Base-by-base conservation (phyloP, 2,797 vertebrate genomes). In the Myotis findleyi region DNA sequence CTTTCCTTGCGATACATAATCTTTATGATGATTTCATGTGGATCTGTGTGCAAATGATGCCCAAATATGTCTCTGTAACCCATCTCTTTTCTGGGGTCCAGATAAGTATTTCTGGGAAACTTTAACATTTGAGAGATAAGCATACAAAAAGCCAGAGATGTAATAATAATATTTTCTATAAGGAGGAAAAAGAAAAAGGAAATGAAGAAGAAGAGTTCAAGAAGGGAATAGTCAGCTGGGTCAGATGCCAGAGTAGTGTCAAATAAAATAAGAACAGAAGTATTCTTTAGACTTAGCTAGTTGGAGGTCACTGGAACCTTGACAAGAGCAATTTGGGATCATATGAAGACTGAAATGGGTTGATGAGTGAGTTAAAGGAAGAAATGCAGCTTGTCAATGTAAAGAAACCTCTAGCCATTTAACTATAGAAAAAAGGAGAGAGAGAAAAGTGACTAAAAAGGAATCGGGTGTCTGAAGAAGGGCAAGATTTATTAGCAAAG, bases 221-320 rank as follows among this genome's bases (percentile, higher is more conserved):
- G 18, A 33, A 75, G 18, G n/a, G 5, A 88, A 5, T 13, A 72
- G 27, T 36, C 62, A 62, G 30, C 41, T 57, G 18, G 30, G 82
- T 66, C 38, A 79, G 81, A 77, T 68, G 30, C 36, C 3, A 30
- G 14, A 25, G 41, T 62, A 38, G 7, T 72, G 23, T 81, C 49
- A 68, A 89, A 72, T 38, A 62, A 81, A 57, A 55, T 33, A 84
- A 57, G 23, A 96, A 85, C 80, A 20, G 21, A 95, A 73, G 9
- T 64, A 23, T 85, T 90, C 81, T 85, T 82, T 75, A 72, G 30
- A 69, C 49, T 86, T 79, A 69, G 59, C 76, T 64, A 81, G n/a
- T 81, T 64, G 68, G 44, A 92, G 44, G 23, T 81, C 73, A 59
- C 23, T 38, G 33, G 41, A 82, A 84, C n/a, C 49, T 85, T 89